Evolutionary conservation across 2,113 vertebrate genomes (phyloP).

Genomic region (Percopsis transmontana): DNA sequence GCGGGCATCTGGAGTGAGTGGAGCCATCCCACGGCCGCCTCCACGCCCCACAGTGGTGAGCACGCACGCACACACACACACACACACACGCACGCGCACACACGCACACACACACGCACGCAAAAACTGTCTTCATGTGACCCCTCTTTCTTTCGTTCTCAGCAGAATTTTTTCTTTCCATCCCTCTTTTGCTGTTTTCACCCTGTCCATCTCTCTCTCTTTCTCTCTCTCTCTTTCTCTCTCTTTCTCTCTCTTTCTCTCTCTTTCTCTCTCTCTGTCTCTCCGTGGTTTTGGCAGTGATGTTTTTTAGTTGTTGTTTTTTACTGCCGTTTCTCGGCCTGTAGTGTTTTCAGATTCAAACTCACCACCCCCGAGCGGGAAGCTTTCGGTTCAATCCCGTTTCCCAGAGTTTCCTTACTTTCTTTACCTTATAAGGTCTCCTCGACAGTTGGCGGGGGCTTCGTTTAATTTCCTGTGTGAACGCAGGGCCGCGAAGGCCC

Average conservation of each 20-base stretch:
- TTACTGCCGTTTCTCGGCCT: no score
- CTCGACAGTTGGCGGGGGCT: no score
- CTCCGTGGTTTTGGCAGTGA: no score
- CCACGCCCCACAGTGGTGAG: slow-evolving; percentile 94
- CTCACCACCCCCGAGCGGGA: no score
- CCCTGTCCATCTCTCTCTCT: not conserved
- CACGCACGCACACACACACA: not conserved
- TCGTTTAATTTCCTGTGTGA: no score
- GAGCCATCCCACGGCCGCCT: slow-evolving; percentile 95
- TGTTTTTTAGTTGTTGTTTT: no score
- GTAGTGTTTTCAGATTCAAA: no score
- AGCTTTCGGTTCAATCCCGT: no score
- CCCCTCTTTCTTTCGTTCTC: not conserved
- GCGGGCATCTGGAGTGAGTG: slow-evolving; percentile 97
- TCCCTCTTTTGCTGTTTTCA: not conserved
- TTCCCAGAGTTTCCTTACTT: no score
- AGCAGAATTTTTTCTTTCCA: not conserved
- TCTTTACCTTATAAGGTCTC: no score
- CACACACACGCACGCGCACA: slow-evolving; percentile 4
- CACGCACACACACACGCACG: not conserved
- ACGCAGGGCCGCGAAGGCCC: no score
- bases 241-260: not conserved
- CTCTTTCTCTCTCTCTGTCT: not conserved
- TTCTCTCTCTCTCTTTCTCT: not conserved
- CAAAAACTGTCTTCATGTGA: not conserved